These are phyloP conservation scores for Cygnus atratus DNA, from an alignment of 2,113 vertebrate genomes.

Conservation along the genomic window DNA sequence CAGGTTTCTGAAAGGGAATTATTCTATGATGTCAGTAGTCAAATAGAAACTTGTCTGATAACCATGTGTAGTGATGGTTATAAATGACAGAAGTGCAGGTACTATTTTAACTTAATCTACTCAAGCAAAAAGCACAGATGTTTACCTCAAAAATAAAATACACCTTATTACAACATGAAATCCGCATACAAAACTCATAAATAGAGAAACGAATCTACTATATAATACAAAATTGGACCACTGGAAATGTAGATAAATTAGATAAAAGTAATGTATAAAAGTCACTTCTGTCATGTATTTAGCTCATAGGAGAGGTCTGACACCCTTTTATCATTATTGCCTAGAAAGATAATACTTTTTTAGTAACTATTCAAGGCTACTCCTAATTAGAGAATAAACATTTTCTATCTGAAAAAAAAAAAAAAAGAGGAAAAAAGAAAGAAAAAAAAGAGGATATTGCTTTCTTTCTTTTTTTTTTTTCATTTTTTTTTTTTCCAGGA, in stretches of 20 bases:
- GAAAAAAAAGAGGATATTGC: not conserved
- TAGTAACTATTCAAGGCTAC: not conserved
- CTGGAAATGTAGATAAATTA: not conserved
- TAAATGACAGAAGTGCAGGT: not conserved
- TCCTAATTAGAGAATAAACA: not conserved
- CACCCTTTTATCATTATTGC: not conserved
- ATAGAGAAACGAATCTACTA: not conserved
- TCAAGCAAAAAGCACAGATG: not conserved
- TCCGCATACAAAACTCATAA: slow-evolving; percentile 27
- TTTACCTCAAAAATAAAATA: not conserved
- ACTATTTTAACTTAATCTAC: not conserved
- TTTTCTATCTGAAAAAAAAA: not conserved
- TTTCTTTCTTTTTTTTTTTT: not conserved
- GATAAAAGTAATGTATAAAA: not conserved
- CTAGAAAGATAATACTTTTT: not conserved
- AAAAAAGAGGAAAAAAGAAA: too few species aligned
- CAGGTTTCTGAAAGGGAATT: not conserved
- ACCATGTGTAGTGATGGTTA: not conserved
- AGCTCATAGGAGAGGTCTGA: not conserved
- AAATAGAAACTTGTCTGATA: not conserved
- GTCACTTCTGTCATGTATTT: not conserved
- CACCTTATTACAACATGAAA: not conserved
- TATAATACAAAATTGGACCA: not conserved
- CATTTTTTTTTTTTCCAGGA: not conserved
- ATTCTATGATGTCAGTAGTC: not conserved